These are phyloP conservation scores for Cololabis saira DNA, from an alignment of 2,113 vertebrate species.

Conservation along the genomic window DNA sequence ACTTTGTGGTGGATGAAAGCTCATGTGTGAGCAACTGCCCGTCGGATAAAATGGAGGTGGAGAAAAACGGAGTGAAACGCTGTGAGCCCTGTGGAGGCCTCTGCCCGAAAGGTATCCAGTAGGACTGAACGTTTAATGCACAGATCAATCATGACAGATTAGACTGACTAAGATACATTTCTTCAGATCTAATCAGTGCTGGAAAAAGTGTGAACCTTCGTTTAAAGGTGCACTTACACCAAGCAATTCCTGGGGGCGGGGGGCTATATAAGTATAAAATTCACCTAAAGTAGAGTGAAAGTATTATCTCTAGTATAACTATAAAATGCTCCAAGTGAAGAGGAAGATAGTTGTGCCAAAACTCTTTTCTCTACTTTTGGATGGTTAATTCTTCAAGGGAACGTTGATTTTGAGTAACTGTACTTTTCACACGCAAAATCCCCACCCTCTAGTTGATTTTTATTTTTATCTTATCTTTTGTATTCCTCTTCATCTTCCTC, in stretches of 20 bases:
- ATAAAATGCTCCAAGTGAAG: no score
- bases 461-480: no score
- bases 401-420: neutral
- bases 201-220: neutral
- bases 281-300: no score
- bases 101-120: constrained; percentile 88
- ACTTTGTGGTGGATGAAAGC: constrained; percentile 90
- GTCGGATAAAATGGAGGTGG: constrained; percentile 88
- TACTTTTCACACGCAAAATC: neutral
- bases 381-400: no score
- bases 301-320: no score
- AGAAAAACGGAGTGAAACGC: constrained; percentile 88
- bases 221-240: no score
- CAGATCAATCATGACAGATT: no score
- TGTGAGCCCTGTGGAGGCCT: constrained; percentile 90
- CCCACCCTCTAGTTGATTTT: no score
- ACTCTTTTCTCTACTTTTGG: no score
- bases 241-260: no score
- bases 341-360: no score
- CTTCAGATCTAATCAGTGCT: neutral
- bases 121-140: neutral
- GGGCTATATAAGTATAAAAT: no score
- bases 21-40: constrained; percentile 93
- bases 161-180: neutral
- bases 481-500: neutral